Conservation (phyloP, 2,888 invertebrate genomes). For the Agrilus mali region DNA sequence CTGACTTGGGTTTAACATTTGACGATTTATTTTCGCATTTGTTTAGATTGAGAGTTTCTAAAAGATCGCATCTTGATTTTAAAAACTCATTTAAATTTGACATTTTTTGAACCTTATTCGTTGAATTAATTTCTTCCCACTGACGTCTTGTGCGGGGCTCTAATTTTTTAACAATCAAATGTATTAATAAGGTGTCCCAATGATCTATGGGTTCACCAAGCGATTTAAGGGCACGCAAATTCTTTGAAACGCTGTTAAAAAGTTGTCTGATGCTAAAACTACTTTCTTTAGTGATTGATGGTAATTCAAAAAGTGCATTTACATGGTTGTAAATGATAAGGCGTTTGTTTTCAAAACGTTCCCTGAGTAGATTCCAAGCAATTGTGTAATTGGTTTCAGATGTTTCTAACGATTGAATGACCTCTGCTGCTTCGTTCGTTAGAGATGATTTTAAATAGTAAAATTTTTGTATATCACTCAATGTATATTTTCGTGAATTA, state of each 20-base stretch:
- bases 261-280: constrained; percentile 1
- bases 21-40: neutral
- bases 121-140: neutral
- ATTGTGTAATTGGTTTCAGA: constrained; percentile 11
- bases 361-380: constrained; percentile 12
- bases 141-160: neutral
- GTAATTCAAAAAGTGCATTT: constrained; percentile 9
- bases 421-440: constrained; percentile 7
- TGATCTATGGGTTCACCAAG: neutral
- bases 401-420: constrained; percentile 10
- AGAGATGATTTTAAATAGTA: constrained; percentile 8
- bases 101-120: too few species aligned
- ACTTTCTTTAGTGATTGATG: neutral
- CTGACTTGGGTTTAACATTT: too few species aligned
- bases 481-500: constrained; percentile 6
- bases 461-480: constrained; percentile 8
- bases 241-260: too few species aligned
- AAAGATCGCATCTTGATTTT: neutral
- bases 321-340: constrained; percentile 14
- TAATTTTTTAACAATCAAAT: neutral
- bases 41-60: neutral
- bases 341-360: constrained; percentile 12
- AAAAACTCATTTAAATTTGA: neutral
- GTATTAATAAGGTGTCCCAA: neutral
- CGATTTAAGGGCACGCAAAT: too few species aligned